phyloP scores from a whole-genome alignment of 2,113 vertebrate genomes.

The Microcebus murinus region DNA sequence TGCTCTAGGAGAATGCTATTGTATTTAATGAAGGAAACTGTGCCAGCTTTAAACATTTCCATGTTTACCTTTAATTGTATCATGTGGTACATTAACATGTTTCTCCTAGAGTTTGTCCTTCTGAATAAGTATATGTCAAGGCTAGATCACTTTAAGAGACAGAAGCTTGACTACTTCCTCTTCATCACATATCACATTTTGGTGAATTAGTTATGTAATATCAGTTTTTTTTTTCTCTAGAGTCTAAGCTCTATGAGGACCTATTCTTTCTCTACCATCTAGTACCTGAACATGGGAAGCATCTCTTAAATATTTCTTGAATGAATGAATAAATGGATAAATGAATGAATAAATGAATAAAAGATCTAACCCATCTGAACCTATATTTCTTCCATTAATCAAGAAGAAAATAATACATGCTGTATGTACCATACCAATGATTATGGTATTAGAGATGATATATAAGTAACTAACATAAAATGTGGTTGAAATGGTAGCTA shows the following conservation, averaged over 20 bases:
- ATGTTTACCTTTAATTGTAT: slow-evolving; percentile 15
- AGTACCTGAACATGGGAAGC: not conserved
- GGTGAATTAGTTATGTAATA: not conserved
- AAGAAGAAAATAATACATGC: not conserved
- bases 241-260: not conserved
- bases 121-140: not conserved
- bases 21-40: slow-evolving; percentile 42
- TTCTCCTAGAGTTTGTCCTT: not conserved
- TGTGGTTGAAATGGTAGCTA: not conserved
- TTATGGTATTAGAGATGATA: not conserved
- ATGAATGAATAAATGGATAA: not conserved
- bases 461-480: not conserved
- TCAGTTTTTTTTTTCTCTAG: not conserved
- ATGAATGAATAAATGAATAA: not conserved
- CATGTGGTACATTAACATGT: not conserved
- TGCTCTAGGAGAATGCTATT: not conserved
- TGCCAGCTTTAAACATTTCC: not conserved
- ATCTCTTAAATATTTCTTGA: not conserved
- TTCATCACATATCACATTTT: not conserved
- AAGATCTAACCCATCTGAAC: not conserved
- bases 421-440: not conserved
- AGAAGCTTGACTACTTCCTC: not conserved
- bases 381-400: not conserved
- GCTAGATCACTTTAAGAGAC: not conserved
- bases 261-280: not conserved